Base-by-base conservation (phyloP, 2,888 invertebrate species). In the Eurytoma adleriae region DNA sequence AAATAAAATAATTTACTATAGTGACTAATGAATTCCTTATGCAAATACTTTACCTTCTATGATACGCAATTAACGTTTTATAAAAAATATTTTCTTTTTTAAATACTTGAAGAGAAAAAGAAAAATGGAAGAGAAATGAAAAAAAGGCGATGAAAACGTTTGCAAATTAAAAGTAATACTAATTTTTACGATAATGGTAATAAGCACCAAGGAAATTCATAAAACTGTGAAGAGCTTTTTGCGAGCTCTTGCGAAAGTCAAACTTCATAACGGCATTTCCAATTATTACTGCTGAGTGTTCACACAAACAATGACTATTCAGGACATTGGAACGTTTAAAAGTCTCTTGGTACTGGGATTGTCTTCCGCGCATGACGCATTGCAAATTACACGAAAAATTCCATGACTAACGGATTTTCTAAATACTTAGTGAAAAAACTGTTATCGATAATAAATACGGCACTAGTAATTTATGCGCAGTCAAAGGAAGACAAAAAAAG, bases 261-360 rank as follows among this genome's bases (percentile, higher is more conserved):
- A 70, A 75, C 64, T 70, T 69, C 12, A 64, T 72, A 76, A 80
- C 76, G 75, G 71, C 18, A 64, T 40, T 66, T 67, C 14, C 54
- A 75, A 71, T 75, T 59, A 71, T 69, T 52, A 48, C 30, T 64
- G 72, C 52, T 69, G 57, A 74, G 52, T 56, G 61, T 68, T 73
- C 59, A 24, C 16, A 40, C 78, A 80, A 72, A 76, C 67, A 80
- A 72, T 71, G 72, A 72, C 72, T 72, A 68, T 57, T 67, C 76
- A 57, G 67, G 24, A 67, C 72, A 50, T 68, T 67, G 16, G 18
- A 48, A 50, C 57, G 48, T 66, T 61, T 59, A 75, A 73, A 72
- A 67, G 57, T 61, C 72, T 67, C 20, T 78, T 72, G 59, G 16
- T 68, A 52, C 72, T n/a, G 14, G 2, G 59, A 72, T 59, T 67